Evolutionary conservation across 2,888 invertebrate species (phyloP).

Genomic region (Digitonthophagus gazella): DNA sequence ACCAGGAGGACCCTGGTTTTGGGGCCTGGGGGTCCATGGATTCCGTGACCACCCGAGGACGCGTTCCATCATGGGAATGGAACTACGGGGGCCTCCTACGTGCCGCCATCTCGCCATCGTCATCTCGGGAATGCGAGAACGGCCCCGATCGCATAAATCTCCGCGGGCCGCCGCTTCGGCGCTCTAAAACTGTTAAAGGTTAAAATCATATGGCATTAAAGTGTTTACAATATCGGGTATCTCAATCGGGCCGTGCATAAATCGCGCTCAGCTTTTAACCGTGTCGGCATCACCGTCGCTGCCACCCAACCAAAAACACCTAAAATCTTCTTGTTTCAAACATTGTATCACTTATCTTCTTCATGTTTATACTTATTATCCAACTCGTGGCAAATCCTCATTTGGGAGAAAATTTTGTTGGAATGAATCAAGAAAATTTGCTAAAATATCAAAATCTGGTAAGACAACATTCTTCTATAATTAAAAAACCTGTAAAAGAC

Average conservation of each 20-base stretch:
- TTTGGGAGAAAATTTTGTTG: too few relatives aligned
- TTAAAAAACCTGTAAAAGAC: too few relatives aligned
- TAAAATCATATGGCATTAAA: conserved; percentile 37
- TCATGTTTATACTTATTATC: too few relatives aligned
- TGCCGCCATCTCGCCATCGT: conserved; percentile 37
- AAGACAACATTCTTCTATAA: too few relatives aligned
- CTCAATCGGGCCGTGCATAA: conserved; percentile 35
- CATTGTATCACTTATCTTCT: background rate
- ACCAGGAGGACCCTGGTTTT: background rate
- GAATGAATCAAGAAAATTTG: too few relatives aligned
- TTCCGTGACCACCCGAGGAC: conserved; percentile 38
- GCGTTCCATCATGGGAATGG: conserved; percentile 34
- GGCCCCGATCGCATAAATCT: conserved; percentile 37
- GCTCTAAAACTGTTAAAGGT: conserved; percentile 39
- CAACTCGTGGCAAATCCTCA: too few relatives aligned
- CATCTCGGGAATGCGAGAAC: conserved; percentile 28
- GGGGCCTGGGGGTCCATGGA: conserved; percentile 18
- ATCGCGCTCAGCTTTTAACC: conserved; percentile 27
- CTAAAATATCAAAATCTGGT: too few relatives aligned
- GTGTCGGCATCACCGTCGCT: background rate
- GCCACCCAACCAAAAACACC: background rate
- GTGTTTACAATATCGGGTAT: conserved; percentile 39
- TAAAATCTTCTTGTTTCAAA: background rate
- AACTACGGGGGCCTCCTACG: conserved; percentile 35
- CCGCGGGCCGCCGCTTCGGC: conserved; percentile 36